These are phyloP conservation scores for Microplitis deprimator DNA, from an alignment of 2,888 invertebrate species.

Conservation along the genomic window DNA sequence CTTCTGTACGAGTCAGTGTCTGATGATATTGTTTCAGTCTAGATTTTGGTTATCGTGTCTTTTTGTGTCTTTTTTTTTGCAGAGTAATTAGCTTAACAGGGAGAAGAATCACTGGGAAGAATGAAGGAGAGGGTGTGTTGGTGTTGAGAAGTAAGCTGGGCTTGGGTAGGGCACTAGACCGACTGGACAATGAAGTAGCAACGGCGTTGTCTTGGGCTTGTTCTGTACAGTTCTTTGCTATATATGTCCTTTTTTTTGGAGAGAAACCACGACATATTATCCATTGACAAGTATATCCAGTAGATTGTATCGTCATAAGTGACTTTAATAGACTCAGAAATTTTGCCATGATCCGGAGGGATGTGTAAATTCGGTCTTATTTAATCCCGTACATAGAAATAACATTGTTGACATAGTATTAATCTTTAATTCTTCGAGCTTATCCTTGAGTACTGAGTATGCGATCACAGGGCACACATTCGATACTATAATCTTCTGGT, in stretches of 20 bases:
- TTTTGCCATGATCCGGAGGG: conserved; percentile 31
- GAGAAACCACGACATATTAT: conserved; percentile 26
- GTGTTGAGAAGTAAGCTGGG: too few relatives aligned
- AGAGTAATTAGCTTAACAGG: too few relatives aligned
- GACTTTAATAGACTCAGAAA: conserved; percentile 27
- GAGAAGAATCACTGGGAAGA: too few relatives aligned
- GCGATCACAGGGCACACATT: conserved; percentile 33
- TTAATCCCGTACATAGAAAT: conserved; percentile 42
- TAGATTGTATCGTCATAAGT: conserved; percentile 20
- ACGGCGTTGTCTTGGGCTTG: too few relatives aligned
- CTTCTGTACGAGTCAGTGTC: too few relatives aligned
- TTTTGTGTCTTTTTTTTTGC: too few relatives aligned
- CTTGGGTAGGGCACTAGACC: too few relatives aligned
- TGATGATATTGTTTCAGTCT: too few relatives aligned
- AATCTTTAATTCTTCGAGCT: conserved; percentile 23
- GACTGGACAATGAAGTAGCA: too few relatives aligned
- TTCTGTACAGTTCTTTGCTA: conserved; percentile 15
- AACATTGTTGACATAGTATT: conserved; percentile 40
- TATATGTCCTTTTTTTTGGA: conserved; percentile 25
- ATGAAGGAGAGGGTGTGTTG: too few relatives aligned
- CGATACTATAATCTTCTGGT: too few relatives aligned
- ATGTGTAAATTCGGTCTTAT: conserved; percentile 45
- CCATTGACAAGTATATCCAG: conserved; percentile 26
- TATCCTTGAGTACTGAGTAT: conserved; percentile 26
- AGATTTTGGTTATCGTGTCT: too few relatives aligned